phyloP scores from a whole-genome alignment of 2,888 invertebrate genomes.

The Electrophaes corylata region DNA sequence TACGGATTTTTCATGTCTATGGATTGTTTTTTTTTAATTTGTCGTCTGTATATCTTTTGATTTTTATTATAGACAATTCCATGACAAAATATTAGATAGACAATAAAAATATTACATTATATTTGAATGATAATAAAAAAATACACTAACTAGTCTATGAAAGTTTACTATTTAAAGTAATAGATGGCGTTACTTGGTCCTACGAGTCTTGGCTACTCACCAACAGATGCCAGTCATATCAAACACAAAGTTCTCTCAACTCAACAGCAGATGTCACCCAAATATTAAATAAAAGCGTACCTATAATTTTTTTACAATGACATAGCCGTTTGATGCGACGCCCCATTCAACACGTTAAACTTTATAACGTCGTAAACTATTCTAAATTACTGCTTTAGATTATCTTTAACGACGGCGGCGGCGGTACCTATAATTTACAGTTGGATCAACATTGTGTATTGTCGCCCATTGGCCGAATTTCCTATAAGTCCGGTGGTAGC shows the following conservation, averaged over 20 bases:
- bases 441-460: slow-evolving; percentile 1
- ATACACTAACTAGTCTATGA: not conserved
- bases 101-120: too few relatives aligned
- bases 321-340: slow-evolving; percentile 8
- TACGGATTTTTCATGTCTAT: not conserved
- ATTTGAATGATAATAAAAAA: not conserved
- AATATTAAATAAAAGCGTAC: not conserved
- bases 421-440: slow-evolving; percentile 7
- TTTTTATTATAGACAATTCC: too few relatives aligned
- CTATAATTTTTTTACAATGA: not conserved
- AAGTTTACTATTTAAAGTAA: not conserved
- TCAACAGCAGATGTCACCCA: slow-evolving; percentile 16
- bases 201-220: not conserved
- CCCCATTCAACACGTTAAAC: slow-evolving; percentile 7
- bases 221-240: not conserved
- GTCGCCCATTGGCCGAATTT: slow-evolving; percentile 8
- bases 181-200: slow-evolving; percentile 10
- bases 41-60: too few relatives aligned
- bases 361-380: slow-evolving; percentile 23
- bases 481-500: not conserved
- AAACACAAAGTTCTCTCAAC: not conserved
- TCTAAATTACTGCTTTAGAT: slow-evolving; percentile 24
- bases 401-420: slow-evolving; percentile 14
- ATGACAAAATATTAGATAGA: too few relatives aligned
- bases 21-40: too few relatives aligned